Evolutionary conservation across 1,140 invertebrate species (phyloP), one percentile per base, ranked within the genome.

Genomic region (Zaprionus ornatus): DNA sequence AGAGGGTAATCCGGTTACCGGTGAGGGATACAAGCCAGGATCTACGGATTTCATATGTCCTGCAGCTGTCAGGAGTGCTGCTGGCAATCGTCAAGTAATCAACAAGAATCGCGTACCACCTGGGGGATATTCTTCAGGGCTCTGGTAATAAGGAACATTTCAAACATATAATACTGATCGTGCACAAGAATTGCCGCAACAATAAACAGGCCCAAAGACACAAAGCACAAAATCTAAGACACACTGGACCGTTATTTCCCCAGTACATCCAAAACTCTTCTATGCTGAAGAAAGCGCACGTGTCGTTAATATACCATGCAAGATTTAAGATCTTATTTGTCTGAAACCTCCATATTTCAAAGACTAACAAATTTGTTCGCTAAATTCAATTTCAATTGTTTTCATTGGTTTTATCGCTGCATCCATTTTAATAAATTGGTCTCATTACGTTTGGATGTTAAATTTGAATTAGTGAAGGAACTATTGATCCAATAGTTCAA

Each of bases 1-100:
- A 93, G 93, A 93, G 85, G 93, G 93, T 9, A 94, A 93, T 82
- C 93, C 93, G 1, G 77, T 94, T 12, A 91, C 93, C 23, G 93
- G 93, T 13, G 84, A 92, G 60, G 93, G 93, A 17, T 93, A 93
- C 72, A 75, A 60, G 48, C 57, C 73, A 7, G 62, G 72, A 19
- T 23, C 21, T 19, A 70, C 60, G 10, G 73, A 75, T n/a, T 50
- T 50, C 21, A 50, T 50, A 50, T 10, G 21, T 3, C 45, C 45
- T 1, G 19, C 21, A 13, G 4, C 2, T 50, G 3, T 23, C 3
- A 50, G 12, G 3, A 17, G n/a, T 45, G 40, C 6, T 21, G 45
- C 45, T 23, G 45, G 45, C 19, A 50, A 50, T 50, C 19, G n/a
- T 2, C 40, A 50, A 23, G 45, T 50, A 10, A 23, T 50, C 19